A percentile compares a stretch with the other conserved stretches of the same genome.
phyloP scores from a whole-genome alignment of 2,797 vertebrate species.

The Dallia pectoralis region DNA sequence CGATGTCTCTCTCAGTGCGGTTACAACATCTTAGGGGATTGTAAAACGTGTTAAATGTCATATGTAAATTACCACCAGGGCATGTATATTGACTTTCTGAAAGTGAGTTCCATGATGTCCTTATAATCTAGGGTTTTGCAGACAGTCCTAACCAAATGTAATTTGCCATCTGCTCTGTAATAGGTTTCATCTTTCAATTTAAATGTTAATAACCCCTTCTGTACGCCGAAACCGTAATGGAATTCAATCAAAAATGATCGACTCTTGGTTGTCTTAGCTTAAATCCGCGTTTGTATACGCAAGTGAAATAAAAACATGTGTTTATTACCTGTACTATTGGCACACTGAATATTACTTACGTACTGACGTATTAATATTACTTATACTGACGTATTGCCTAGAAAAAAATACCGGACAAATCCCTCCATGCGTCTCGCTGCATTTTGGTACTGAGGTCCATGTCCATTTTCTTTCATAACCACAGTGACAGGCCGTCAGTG shows the following conservation, averaged over 20 bases:
- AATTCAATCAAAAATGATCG: constrained; percentile 3
- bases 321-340: neutral
- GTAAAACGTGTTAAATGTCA: constrained; percentile 5
- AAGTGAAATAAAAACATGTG: constrained; percentile 1
- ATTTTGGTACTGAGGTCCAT: neutral
- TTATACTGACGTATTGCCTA: too few relatives aligned
- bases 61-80: constrained; percentile 18
- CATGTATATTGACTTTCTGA: constrained; percentile 25
- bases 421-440: neutral
- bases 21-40: neutral
- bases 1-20: neutral
- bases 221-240: constrained; percentile 45
- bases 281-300: neutral
- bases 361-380: too few relatives aligned
- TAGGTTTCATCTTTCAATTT: constrained; percentile 73
- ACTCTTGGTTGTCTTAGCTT: neutral
- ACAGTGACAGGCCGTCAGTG: constrained; percentile 6
- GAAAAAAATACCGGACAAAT: too few relatives aligned
- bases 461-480: neutral
- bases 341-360: too few relatives aligned
- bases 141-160: constrained; percentile 48
- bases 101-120: constrained; percentile 20
- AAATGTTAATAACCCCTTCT: constrained; percentile 73
- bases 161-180: constrained; percentile 68
- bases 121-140: constrained; percentile 31